Conservation (phyloP, 2,113 vertebrate genomes). For the Todiramphus saurophagus region DNA sequence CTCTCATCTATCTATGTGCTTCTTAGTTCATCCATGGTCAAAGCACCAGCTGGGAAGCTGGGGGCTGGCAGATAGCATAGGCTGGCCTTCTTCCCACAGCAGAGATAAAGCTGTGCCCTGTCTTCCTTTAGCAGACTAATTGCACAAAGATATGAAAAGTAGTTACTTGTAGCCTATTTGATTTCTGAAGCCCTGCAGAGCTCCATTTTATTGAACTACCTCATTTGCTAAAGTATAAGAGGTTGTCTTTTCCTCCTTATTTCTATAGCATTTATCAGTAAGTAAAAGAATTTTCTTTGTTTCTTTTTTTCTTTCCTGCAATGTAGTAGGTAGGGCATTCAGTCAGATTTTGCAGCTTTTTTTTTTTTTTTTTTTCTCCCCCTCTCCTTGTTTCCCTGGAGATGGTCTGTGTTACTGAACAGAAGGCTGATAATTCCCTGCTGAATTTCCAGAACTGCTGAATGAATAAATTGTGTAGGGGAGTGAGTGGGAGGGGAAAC, state of each 20-base stretch:
- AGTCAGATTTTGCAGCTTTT: neutral
- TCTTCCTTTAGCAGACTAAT: neutral
- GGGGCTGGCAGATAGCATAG: neutral
- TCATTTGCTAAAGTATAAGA: neutral
- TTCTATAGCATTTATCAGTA: neutral
- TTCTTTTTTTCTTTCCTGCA: neutral
- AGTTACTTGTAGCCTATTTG: neutral
- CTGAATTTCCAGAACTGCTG: constrained; percentile 24
- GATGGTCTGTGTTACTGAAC: neutral
- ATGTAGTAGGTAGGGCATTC: neutral
- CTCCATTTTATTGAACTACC: neutral
- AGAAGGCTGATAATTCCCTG: constrained; percentile 38
- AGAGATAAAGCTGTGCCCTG: neutral
- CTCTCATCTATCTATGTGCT: neutral
- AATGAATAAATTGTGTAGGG: constrained; percentile 19
- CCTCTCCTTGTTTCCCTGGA: neutral
- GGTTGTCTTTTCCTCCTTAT: neutral
- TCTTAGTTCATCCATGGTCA: neutral
- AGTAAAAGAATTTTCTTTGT: neutral
- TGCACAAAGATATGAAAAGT: fast-evolving
- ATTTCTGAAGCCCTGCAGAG: neutral
- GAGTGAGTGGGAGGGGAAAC: neutral
- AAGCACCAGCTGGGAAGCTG: no score
- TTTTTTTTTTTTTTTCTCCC: neutral
- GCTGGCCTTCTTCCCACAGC: neutral